Percentiles rank a stretch among this genome's conserved stretches.
Conservation (phyloP, 1,140 invertebrate species). For the Neoseiulus cucumeris region DNA sequence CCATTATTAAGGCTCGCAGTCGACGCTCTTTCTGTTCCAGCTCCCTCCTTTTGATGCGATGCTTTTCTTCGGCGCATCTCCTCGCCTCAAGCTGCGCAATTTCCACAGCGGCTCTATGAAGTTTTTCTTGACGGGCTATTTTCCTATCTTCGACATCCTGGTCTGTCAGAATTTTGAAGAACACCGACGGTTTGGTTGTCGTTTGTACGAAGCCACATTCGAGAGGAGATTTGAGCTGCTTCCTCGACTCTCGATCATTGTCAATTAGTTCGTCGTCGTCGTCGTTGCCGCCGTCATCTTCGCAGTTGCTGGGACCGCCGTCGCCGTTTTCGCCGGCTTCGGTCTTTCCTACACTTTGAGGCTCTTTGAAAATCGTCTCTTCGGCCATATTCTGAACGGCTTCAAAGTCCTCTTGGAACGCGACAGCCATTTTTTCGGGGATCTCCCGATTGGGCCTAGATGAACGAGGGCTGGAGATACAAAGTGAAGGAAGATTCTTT, state of each 20-base stretch:
- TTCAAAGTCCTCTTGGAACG: constrained; percentile 5
- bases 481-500: no score
- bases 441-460: no score
- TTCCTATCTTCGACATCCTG: background rate
- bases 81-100: background rate
- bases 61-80: background rate
- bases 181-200: background rate
- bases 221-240: background rate
- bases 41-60: background rate
- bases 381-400: background rate
- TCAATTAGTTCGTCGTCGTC: background rate
- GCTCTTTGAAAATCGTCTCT: background rate
- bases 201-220: constrained; percentile 4
- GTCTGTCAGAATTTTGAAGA: background rate
- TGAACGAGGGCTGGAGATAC: no score
- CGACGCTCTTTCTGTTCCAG: background rate
- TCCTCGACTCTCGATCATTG: background rate
- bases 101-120: background rate
- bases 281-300: no score
- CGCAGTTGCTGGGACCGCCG: background rate
- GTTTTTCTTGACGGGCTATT: background rate
- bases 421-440: background rate
- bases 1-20: background rate
- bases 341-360: no score
- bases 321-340: background rate